Percentiles rank a stretch among this genome's conserved stretches.
These are phyloP conservation scores for Drosophila bifasciata DNA, from an alignment of 1,140 invertebrate species.

Conservation along the genomic window DNA sequence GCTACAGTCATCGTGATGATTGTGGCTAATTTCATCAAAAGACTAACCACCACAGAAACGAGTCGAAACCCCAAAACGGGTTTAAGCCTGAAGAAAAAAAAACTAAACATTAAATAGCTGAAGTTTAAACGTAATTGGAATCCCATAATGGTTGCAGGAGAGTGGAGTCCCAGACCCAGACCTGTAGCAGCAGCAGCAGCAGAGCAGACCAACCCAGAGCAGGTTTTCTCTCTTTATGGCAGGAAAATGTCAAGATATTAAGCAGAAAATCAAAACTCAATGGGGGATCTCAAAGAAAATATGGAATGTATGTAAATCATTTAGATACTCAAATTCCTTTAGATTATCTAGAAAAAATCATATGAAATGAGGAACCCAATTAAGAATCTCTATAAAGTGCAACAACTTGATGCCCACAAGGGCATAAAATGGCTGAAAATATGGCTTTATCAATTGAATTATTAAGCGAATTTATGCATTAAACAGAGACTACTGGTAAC, in stretches of 20 bases:
- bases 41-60: conserved; percentile 2
- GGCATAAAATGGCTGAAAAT: conserved; percentile 47
- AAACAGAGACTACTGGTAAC: conserved; percentile 32
- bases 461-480: conserved; percentile 68
- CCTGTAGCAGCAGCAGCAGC: too few species aligned
- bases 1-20: conserved; percentile 29
- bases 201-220: conserved; percentile 25
- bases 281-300: too few species aligned
- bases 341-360: background rate
- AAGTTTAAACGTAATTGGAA: too few species aligned
- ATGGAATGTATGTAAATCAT: too few species aligned
- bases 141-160: too few species aligned
- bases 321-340: background rate
- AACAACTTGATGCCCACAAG: conserved; percentile 4
- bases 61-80: conserved; percentile 24
- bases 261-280: conserved; percentile 24
- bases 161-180: too few species aligned
- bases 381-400: background rate
- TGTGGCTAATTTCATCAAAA: conserved; percentile 36
- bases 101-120: too few species aligned
- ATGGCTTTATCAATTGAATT: conserved; percentile 69
- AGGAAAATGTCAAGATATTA: background rate
- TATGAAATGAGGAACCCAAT: too few species aligned
- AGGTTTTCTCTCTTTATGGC: conserved; percentile 55
- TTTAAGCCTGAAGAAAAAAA: conserved; percentile 9